Evolutionary conservation across 2,888 invertebrate species (phyloP).

Genomic region (Actias luna): DNA sequence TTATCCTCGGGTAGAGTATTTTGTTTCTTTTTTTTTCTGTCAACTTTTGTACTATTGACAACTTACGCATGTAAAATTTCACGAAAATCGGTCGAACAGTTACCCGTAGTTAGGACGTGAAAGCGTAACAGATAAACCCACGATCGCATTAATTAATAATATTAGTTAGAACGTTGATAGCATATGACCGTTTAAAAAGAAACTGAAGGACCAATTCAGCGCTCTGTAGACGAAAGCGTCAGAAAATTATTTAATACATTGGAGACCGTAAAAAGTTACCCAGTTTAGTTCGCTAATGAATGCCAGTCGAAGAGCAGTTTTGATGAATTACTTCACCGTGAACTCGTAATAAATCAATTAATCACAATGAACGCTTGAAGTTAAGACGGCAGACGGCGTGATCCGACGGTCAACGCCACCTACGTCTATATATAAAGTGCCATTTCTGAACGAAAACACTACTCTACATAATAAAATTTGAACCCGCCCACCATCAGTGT

Average conservation of each 20-base stretch:
- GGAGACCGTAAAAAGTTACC: neutral
- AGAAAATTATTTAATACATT: neutral
- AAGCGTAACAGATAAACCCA: too few species aligned
- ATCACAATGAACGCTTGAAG: conserved; percentile 6
- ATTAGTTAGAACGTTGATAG: too few species aligned
- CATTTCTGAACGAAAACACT: neutral
- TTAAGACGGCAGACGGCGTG: neutral
- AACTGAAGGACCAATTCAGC: neutral
- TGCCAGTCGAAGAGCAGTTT: neutral
- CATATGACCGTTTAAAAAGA: too few species aligned
- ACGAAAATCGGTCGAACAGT: too few species aligned
- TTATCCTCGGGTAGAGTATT: too few species aligned
- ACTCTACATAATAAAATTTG: too few species aligned
- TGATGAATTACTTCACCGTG: conserved; percentile 4
- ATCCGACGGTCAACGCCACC: neutral
- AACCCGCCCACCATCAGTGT: too few species aligned
- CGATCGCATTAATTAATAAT: too few species aligned
- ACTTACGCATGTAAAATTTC: too few species aligned
- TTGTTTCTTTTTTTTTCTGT: too few species aligned
- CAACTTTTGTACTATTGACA: too few species aligned
- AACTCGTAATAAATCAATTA: conserved; percentile 4
- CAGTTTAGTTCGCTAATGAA: neutral
- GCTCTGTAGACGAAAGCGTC: neutral
- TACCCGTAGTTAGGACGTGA: too few species aligned
- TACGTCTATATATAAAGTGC: neutral